Conservation (phyloP, 2,797 vertebrate genomes). For the Semotilus atromaculatus region DNA sequence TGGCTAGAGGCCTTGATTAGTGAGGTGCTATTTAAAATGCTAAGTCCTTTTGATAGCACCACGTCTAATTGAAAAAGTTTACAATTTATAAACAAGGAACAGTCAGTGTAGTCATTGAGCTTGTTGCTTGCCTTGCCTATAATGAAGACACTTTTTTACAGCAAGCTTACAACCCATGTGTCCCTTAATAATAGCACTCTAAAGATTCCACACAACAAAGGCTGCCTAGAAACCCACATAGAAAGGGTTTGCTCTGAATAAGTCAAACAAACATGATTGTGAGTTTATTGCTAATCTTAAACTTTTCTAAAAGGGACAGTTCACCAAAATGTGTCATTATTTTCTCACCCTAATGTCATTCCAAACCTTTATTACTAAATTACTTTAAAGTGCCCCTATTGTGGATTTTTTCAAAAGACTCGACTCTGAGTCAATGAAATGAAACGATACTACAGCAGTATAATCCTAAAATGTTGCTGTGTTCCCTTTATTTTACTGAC, state of each 20-base stretch:
- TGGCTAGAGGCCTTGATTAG: conserved; percentile 11
- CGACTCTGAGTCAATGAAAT: no score
- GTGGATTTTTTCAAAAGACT: no score
- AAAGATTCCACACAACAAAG: not conserved
- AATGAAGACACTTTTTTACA: not conserved
- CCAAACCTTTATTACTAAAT: not conserved
- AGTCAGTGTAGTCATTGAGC: not conserved
- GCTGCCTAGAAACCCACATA: not conserved
- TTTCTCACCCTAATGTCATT: not conserved
- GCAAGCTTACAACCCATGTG: not conserved
- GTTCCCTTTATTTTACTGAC: no score
- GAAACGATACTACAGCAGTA: no score
- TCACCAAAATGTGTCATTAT: no score
- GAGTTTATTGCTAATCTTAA: not conserved
- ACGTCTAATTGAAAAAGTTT: not conserved
- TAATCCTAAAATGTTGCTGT: no score
- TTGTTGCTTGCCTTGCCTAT: not conserved
- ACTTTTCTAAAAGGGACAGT: not conserved
- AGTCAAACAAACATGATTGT: not conserved
- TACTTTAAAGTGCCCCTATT: no score
- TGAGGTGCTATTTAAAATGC: conserved; percentile 11
- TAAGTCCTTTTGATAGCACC: not conserved
- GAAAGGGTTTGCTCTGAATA: not conserved
- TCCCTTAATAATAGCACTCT: not conserved
- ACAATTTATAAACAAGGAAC: not conserved